phyloP scores from a whole-genome alignment of 2,113 vertebrate species.

The Zosterops pallidus region DNA sequence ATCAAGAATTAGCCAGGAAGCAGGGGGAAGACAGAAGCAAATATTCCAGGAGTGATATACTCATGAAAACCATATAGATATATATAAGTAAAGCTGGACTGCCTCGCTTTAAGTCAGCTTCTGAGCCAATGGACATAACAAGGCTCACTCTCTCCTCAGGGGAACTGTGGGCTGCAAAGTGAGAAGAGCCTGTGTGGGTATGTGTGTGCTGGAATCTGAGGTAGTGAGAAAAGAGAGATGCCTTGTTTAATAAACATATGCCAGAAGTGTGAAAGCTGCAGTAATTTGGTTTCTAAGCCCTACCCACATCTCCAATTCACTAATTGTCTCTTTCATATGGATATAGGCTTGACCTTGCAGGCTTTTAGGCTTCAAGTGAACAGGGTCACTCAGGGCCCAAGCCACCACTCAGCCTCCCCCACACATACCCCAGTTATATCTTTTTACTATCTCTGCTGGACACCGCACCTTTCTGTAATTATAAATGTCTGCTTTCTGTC shows the following conservation, averaged over 20 bases:
- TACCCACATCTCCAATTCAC: slow-evolving; percentile 64
- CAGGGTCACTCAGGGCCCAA: slow-evolving; percentile 74
- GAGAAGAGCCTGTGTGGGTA: not conserved
- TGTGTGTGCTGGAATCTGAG: not conserved
- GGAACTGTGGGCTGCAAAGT: not conserved
- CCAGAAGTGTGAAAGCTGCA: slow-evolving; percentile 68
- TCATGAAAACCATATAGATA: not conserved
- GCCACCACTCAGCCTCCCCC: slow-evolving; percentile 66
- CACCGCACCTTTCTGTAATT: slow-evolving; percentile 85
- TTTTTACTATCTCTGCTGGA: slow-evolving; percentile 84
- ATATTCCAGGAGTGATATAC: not conserved
- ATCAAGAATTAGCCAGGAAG: not conserved
- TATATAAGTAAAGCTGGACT: not conserved
- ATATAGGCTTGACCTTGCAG: slow-evolving; percentile 73
- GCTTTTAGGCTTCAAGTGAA: slow-evolving; percentile 62
- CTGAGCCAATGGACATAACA: not conserved
- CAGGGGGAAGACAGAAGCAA: not conserved
- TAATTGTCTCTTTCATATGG: slow-evolving; percentile 73
- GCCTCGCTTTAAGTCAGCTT: not conserved
- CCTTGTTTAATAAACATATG: slow-evolving; percentile 49
- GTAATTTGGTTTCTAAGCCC: slow-evolving; percentile 64
- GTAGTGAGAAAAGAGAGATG: not conserved
- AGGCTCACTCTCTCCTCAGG: not conserved
- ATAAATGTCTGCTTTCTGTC: slow-evolving; percentile 87
- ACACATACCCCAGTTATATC: slow-evolving; percentile 76